phyloP scores from a whole-genome alignment of 2,888 invertebrate species.

The Melieria crassipennis region DNA sequence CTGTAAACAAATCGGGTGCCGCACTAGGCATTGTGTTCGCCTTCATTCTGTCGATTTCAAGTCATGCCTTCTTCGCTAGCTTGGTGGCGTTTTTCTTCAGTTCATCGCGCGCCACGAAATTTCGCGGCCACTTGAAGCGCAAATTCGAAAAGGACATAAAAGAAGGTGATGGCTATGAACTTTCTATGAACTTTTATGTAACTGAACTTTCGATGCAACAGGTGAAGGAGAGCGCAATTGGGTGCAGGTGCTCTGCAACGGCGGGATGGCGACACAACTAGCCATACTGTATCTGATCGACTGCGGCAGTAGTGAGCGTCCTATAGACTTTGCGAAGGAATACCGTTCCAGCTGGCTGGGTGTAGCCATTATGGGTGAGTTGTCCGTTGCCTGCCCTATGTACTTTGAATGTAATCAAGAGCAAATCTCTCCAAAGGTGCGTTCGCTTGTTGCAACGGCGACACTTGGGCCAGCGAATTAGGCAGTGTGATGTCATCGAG shows the following conservation, averaged over 20 bases:
- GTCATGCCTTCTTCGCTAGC: conserved; percentile 78
- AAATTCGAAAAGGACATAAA: conserved; percentile 81
- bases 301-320: conserved; percentile 79
- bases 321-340: conserved; percentile 79
- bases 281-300: conserved; percentile 82
- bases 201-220: conserved; percentile 47
- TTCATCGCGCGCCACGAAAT: conserved; percentile 84
- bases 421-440: conserved; percentile 67
- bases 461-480: conserved; percentile 91
- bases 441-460: conserved; percentile 84
- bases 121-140: conserved; percentile 72
- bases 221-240: conserved; percentile 85
- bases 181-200: too few relatives aligned
- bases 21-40: conserved; percentile 77
- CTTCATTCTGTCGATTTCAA: conserved; percentile 80
- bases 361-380: conserved; percentile 77
- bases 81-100: conserved; percentile 81
- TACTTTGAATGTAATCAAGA: not conserved
- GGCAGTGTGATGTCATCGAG: conserved; percentile 77
- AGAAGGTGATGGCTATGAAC: conserved; percentile 73
- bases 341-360: conserved; percentile 87
- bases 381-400: not conserved
- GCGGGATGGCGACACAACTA: conserved; percentile 83
- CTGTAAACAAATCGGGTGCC: conserved; percentile 77
- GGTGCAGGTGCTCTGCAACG: conserved; percentile 90